Evolutionary conservation across 2,113 vertebrate genomes (phyloP), one percentile per base, ranked within the genome.

Genomic region (Elephas maximus): DNA sequence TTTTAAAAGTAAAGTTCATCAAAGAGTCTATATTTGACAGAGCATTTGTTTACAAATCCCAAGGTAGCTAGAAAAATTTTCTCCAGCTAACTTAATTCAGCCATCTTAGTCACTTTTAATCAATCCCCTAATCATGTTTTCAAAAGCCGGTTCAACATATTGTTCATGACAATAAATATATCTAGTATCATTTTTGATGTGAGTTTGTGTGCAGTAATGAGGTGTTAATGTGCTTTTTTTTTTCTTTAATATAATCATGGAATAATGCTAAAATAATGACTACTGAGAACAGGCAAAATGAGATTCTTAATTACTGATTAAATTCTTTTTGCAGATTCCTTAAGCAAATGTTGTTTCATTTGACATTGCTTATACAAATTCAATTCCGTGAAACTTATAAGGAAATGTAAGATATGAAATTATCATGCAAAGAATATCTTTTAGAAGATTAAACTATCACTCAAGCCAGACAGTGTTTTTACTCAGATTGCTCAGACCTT

Each of bases 241-340:
- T 98, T 98, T 96, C 82, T 98, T 98, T 98, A 98, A 98, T 98
- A 97, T 97, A 97, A 97, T 98, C 95, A 97, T 88, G 95, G 97
- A 98, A 97, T 98, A 97, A 98, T 98, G 98, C 96, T 98, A 98
- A 97, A 98, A 98, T 98, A 98, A 98, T 99, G 98, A 97, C 98
- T 98, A 94, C 94, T 96, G 71, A 98, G 96, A 98, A 98, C 90
- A 97, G 93, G 78, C 90, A 97, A 96, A 97, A 97, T 97, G 84
- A 98, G 95, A 96, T 96, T 98, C 91, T 98, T 98, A 98, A 98
- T 98, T 98, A 97, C 97, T 98, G 97, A 98, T 97, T 98, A 98
- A 94, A 97, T 98, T 98, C 73, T 94, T 97, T 98, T 98, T 98
- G 97, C 97, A 98, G 94, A 97, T 98, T 89, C 78, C 98, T 97